A percentile compares a stretch with the other conserved stretches of the same genome.
Conservation (phyloP, 2,888 invertebrate species). For the Chalcosyrphus nemorum region DNA sequence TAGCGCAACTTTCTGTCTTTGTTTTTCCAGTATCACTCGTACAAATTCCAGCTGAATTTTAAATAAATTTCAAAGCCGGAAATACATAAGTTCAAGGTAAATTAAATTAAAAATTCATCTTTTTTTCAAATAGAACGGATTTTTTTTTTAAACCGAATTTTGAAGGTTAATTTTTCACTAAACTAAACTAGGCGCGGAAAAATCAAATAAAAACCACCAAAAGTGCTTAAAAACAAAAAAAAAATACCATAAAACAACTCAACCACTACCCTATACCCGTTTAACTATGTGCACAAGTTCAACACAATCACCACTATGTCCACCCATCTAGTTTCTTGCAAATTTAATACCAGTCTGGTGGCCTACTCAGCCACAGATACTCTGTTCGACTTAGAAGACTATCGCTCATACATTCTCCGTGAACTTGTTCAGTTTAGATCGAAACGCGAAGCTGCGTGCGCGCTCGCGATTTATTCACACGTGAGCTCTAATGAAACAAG, state of each 20-base stretch:
- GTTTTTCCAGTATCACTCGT: too few relatives aligned
- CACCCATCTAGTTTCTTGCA: constrained; percentile 34
- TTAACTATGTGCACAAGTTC: neutral
- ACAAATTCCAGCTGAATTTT: too few relatives aligned
- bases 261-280: neutral
- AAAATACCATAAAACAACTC: neutral
- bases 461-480: neutral
- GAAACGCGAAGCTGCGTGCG: constrained; percentile 34
- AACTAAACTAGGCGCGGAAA: neutral
- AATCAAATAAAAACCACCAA: neutral
- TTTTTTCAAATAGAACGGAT: neutral
- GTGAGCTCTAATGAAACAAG: constrained; percentile 57
- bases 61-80: neutral
- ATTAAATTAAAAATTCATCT: neutral
- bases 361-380: constrained; percentile 4
- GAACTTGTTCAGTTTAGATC: constrained; percentile 65
- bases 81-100: neutral
- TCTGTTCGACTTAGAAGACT: constrained; percentile 24
- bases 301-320: neutral
- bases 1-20: too few relatives aligned
- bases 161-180: neutral
- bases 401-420: constrained; percentile 44
- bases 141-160: neutral
- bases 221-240: too few relatives aligned
- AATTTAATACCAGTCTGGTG: constrained; percentile 30